These are phyloP conservation scores for Formica selysi DNA, from an alignment of 1,140 invertebrate genomes.

Conservation along the genomic window DNA sequence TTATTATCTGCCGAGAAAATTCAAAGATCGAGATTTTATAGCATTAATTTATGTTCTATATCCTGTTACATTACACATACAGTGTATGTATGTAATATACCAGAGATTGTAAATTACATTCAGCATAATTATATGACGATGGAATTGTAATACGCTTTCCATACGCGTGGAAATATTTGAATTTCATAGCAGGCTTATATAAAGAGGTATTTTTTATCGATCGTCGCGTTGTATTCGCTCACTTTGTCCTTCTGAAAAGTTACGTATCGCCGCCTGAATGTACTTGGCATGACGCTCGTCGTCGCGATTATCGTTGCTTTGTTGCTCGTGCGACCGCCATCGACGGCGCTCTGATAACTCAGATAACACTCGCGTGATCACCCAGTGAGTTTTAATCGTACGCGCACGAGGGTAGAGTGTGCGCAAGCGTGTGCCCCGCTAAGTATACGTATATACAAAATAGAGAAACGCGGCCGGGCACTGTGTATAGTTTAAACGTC, in stretches of 20 bases:
- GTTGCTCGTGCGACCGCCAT: conserved; percentile 55
- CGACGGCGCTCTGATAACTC: conserved; percentile 64
- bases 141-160: background rate
- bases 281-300: background rate
- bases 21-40: background rate
- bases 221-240: background rate
- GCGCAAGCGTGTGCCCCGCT: conserved; percentile 28
- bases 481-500: conserved; percentile 78
- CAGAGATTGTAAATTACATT: conserved; percentile 20
- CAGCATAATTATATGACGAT: background rate
- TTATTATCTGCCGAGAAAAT: background rate
- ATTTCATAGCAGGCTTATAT: conserved; percentile 18
- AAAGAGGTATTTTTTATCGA: background rate
- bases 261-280: background rate
- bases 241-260: conserved; percentile 15
- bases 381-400: conserved; percentile 62
- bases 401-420: conserved; percentile 40
- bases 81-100: background rate
- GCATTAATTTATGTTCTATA: background rate
- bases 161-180: conserved; percentile 12
- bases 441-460: conserved; percentile 54
- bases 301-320: conserved; percentile 47
- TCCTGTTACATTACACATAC: background rate
- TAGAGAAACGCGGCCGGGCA: conserved; percentile 57
- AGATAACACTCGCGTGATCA: conserved; percentile 69